Conservation (phyloP, 1,140 invertebrate species). For the Choristoneura fumiferana region DNA sequence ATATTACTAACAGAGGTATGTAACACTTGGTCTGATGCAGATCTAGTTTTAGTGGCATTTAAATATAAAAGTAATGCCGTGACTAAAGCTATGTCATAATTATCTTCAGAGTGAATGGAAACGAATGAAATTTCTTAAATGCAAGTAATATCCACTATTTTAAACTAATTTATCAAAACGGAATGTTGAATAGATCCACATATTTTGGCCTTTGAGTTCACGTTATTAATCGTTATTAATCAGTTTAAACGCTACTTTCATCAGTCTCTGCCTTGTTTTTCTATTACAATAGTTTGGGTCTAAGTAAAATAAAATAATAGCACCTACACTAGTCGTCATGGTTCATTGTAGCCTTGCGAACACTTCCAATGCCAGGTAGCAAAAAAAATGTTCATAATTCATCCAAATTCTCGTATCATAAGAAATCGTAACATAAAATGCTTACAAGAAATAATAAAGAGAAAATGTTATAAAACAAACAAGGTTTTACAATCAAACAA, state of each 20-base stretch:
- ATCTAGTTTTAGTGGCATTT: conserved; percentile 43
- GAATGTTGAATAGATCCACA: conserved; percentile 59
- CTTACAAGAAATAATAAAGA: background rate
- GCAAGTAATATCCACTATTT: conserved; percentile 46
- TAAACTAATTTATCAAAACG: conserved; percentile 68
- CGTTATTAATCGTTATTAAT: background rate
- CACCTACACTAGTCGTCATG: conserved; percentile 6
- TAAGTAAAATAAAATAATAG: conserved; percentile 8
- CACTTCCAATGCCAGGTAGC: background rate
- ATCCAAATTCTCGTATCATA: background rate
- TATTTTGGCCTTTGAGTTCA: conserved; percentile 42
- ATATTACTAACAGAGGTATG: conserved; percentile 74
- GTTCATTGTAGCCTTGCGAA: background rate
- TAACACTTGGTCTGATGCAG: conserved; percentile 69
- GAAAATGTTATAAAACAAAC: conserved; percentile 37
- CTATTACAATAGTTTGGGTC: background rate
- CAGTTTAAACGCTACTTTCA: conserved; percentile 1
- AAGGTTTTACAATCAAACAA: conserved; percentile 56
- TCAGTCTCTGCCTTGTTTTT: background rate
- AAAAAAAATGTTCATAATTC: background rate
- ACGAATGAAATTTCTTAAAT: conserved; percentile 58
- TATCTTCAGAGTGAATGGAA: conserved; percentile 29
- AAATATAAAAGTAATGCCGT: conserved; percentile 17
- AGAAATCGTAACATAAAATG: background rate
- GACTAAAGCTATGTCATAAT: conserved; percentile 4